A percentile compares a stretch with the other conserved stretches of the same genome.
phyloP scores from a whole-genome alignment of 2,888 invertebrate genomes.

The Coenonympha arcania region DNA sequence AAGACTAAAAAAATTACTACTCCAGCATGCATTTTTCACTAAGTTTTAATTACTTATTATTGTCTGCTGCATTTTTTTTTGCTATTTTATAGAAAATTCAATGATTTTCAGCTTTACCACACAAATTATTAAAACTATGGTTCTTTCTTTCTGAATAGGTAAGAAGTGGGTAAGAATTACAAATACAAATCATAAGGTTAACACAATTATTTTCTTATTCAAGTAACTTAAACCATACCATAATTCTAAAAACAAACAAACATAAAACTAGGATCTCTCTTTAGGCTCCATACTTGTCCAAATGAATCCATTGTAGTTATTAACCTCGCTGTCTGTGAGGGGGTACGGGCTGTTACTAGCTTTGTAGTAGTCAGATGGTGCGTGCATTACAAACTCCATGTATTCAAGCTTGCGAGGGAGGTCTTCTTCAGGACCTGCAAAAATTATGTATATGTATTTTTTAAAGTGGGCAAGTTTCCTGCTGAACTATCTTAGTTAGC shows the following conservation, averaged over 20 bases:
- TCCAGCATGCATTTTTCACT: too few relatives aligned
- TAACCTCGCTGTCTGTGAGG: constrained; percentile 59
- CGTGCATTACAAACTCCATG: constrained; percentile 94
- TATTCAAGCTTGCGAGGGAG: constrained; percentile 87
- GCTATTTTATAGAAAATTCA: too few relatives aligned
- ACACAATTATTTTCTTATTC: neutral
- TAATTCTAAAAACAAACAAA: constrained; percentile 18
- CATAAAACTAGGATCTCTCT: constrained; percentile 41
- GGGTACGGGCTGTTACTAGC: constrained; percentile 85
- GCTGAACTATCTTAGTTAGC: too few relatives aligned
- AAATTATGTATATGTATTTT: too few relatives aligned
- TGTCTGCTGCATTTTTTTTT: too few relatives aligned
- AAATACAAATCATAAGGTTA: neutral
- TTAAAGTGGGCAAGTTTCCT: too few relatives aligned
- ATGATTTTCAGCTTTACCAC: too few relatives aligned
- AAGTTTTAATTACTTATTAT: too few relatives aligned
- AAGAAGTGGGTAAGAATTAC: too few relatives aligned
- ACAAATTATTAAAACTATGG: too few relatives aligned
- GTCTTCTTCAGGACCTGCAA: constrained; percentile 89
- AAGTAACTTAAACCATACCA: neutral
- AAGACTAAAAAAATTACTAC: neutral
- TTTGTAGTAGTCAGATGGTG: constrained; percentile 92
- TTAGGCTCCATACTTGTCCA: constrained; percentile 77
- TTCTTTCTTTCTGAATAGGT: too few relatives aligned
- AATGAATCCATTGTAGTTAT: constrained; percentile 74